Conservation (phyloP, 1,140 invertebrate genomes). For the Oscheius sp. region DNA sequence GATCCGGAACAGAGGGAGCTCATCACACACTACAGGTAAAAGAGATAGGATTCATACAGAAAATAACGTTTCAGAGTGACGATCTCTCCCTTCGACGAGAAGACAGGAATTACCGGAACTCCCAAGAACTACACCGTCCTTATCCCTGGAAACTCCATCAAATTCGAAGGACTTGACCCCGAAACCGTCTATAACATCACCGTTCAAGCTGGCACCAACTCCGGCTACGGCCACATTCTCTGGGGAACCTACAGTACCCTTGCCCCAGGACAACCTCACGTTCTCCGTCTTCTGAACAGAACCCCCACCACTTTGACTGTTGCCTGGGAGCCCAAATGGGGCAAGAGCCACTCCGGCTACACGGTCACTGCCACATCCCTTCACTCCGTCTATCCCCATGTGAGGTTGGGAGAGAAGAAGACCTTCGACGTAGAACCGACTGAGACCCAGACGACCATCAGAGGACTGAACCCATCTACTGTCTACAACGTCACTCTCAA, state of each 20-base stretch:
- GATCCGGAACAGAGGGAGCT: slow-evolving; percentile 56
- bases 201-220: slow-evolving; percentile 53
- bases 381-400: slow-evolving; percentile 50
- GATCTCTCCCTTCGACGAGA: slow-evolving; percentile 55
- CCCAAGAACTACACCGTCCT: slow-evolving; percentile 58
- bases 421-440: slow-evolving; percentile 52
- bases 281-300: slow-evolving; percentile 55
- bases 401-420: slow-evolving; percentile 49
- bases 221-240: slow-evolving; percentile 58
- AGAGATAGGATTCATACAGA: not conserved
- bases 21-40: slow-evolving; percentile 54
- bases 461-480: slow-evolving; percentile 53
- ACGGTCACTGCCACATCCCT: slow-evolving; percentile 56
- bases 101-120: slow-evolving; percentile 45
- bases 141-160: slow-evolving; percentile 58
- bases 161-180: slow-evolving; percentile 52
- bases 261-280: slow-evolving; percentile 53
- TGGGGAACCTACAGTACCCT: slow-evolving; percentile 60
- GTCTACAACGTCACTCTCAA: slow-evolving; percentile 60
- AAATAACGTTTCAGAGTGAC: slow-evolving; percentile 45
- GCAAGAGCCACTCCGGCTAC: slow-evolving; percentile 55
- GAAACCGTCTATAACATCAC: slow-evolving; percentile 60
- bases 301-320: slow-evolving; percentile 59
- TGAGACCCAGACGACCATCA: slow-evolving; percentile 54
- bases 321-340: slow-evolving; percentile 61